Evolutionary conservation across 2,888 invertebrate genomes (phyloP).

Genomic region (Danaus chrysippus): DNA sequence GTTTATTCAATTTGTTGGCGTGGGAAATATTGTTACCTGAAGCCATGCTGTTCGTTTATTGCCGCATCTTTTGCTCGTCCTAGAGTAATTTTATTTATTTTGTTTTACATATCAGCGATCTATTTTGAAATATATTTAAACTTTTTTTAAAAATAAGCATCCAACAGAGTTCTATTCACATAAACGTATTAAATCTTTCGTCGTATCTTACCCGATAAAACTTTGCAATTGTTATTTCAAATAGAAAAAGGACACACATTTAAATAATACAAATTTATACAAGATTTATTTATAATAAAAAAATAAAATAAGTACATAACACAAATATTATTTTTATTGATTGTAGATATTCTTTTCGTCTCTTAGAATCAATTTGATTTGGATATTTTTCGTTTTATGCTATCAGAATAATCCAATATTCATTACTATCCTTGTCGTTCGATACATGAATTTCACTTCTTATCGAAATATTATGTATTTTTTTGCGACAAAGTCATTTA

Average conservation of each 20-base stretch:
- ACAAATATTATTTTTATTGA: slow-evolving; percentile 15
- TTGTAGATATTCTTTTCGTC: slow-evolving; percentile 18
- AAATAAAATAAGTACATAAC: not conserved
- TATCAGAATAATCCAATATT: slow-evolving; percentile 24
- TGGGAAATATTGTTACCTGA: slow-evolving; percentile 69
- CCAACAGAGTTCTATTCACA: too few relatives aligned
- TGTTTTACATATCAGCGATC: not conserved
- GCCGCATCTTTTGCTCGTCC: slow-evolving; percentile 42
- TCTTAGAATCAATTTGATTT: slow-evolving; percentile 23
- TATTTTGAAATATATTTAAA: not conserved
- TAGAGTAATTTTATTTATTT: slow-evolving; percentile 25
- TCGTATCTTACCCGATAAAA: too few relatives aligned
- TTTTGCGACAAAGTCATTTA: not conserved
- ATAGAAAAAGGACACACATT: too few relatives aligned
- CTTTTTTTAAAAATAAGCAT: too few relatives aligned
- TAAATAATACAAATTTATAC: too few relatives aligned
- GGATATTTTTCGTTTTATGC: slow-evolving; percentile 22
- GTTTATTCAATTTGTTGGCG: slow-evolving; percentile 75
- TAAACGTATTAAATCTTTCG: too few relatives aligned
- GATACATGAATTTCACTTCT: not conserved
- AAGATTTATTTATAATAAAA: too few relatives aligned
- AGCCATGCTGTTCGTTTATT: slow-evolving; percentile 51
- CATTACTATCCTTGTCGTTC: slow-evolving; percentile 12
- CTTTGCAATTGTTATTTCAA: too few relatives aligned
- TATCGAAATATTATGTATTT: slow-evolving; percentile 2